Evolutionary conservation across 2,113 vertebrate species (phyloP).

Genomic region (Girardinichthys multiradiatus): DNA sequence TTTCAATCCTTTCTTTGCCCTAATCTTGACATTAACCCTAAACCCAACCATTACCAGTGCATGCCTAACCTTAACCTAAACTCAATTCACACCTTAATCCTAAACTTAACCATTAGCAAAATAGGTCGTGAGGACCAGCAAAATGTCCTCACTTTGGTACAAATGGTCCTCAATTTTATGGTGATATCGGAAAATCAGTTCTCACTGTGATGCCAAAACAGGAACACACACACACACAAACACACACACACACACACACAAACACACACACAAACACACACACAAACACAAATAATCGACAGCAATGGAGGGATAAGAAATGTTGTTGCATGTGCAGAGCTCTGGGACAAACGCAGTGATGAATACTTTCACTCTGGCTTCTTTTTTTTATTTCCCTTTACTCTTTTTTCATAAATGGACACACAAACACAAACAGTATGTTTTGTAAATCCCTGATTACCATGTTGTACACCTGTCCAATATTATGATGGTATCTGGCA

Average conservation of each 20-base stretch:
- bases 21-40: no score
- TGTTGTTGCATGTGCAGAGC: no score
- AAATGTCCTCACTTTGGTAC: no score
- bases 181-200: no score
- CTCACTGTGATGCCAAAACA: no score
- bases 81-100: no score
- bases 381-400: slow-evolving; percentile 18
- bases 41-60: no score
- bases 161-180: no score
- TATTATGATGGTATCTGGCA: slow-evolving; percentile 76
- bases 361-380: slow-evolving; percentile 19
- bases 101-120: no score
- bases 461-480: slow-evolving; percentile 76
- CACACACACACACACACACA: not conserved
- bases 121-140: no score
- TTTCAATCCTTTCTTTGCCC: no score
- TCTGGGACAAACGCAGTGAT: not conserved
- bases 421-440: slow-evolving; percentile 22
- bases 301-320: not conserved
- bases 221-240: not conserved
- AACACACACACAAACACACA: not conserved
- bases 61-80: no score
- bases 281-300: not conserved
- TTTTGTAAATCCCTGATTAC: slow-evolving; percentile 75
- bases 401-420: slow-evolving; percentile 10